Evolutionary conservation across 2,113 vertebrate species (phyloP), one percentile per base, ranked within the genome.

Genomic region (Rhizomys pruinosus): DNA sequence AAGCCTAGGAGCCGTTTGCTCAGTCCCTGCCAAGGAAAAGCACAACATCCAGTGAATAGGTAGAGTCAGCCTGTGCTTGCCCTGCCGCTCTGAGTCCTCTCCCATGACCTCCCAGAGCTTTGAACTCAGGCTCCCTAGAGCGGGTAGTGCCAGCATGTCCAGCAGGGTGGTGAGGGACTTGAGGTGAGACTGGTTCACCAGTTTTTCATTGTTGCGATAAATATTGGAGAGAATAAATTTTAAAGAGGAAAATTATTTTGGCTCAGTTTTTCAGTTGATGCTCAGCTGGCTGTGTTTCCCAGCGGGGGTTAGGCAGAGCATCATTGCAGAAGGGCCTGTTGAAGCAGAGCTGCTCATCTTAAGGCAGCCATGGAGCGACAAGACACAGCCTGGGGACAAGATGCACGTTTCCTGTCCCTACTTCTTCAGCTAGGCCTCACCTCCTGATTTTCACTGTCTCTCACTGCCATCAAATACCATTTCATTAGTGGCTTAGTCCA

Each of bases 31-130:
- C 34, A 17, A n/a, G 32, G 37, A 47, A 23, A 34, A 63, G 44
- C 3, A 1, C 0, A 7, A 0, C 25, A 0, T 44, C 1, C 0
- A 19, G 73, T 1, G 47, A 42, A 0, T 52, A 25, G 42, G 39
- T 0, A 0, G 42, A 19, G 4, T 16, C 11, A 19, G 59, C 72
- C 87, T 42, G 68, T 0, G 0, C 6, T 6, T 1, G 3, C 39
- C 27, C 68, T 3, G 19, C 7, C 29, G 17, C 42, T 15, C 27
- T 59, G 22, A 78, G 80, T 61, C 20, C 23, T 15, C 76, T 42
- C 19, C 29, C 39, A 17, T 34, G 84, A 84, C 57, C 66, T 52
- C 76, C 4, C 39, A 42, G 77, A 71, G 61, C 80, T 66, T n/a
- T 37, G 9, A 69, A 19, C 57, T 0, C 3, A 20, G 6, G 47